Conservation (phyloP, 2,888 invertebrate genomes). For the Diogma glabrata region DNA sequence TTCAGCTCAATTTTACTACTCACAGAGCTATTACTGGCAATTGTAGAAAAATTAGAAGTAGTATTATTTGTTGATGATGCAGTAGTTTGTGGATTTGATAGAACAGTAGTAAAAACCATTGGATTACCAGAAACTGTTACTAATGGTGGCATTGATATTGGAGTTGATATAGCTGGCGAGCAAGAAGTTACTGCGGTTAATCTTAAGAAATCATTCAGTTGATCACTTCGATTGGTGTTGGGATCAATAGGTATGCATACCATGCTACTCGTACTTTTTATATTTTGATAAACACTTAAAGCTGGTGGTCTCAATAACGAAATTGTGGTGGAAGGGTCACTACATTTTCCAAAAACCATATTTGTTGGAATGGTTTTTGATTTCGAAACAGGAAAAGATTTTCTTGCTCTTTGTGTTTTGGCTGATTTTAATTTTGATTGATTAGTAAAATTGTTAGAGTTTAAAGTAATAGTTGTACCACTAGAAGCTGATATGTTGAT, state of each 20-base stretch:
- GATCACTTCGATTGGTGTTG: slow-evolving; percentile 5
- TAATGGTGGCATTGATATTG: not conserved
- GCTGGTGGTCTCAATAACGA: not conserved
- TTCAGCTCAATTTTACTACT: no score
- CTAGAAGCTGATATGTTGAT: not conserved
- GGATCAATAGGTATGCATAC: slow-evolving; percentile 32
- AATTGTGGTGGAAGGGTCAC: not conserved
- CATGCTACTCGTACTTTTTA: slow-evolving; percentile 29
- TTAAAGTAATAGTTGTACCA: no score
- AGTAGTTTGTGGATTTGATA: slow-evolving; percentile 15
- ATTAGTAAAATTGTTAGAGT: no score
- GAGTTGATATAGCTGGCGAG: not conserved
- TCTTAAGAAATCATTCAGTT: slow-evolving; percentile 1
- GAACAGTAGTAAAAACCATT: slow-evolving; percentile 19
- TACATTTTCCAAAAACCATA: not conserved
- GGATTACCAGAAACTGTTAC: not conserved
- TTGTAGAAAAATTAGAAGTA: not conserved
- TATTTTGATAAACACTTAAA: not conserved
- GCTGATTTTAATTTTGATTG: not conserved
- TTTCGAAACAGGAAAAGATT: slow-evolving; percentile 31
- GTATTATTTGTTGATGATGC: not conserved
- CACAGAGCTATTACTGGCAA: no score
- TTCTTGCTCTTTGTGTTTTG: slow-evolving; percentile 27
- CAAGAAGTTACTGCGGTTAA: not conserved
- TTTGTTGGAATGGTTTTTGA: slow-evolving; percentile 9